Base-by-base conservation (phyloP, 2,797 vertebrate genomes). In the Amniataba percoides region DNA sequence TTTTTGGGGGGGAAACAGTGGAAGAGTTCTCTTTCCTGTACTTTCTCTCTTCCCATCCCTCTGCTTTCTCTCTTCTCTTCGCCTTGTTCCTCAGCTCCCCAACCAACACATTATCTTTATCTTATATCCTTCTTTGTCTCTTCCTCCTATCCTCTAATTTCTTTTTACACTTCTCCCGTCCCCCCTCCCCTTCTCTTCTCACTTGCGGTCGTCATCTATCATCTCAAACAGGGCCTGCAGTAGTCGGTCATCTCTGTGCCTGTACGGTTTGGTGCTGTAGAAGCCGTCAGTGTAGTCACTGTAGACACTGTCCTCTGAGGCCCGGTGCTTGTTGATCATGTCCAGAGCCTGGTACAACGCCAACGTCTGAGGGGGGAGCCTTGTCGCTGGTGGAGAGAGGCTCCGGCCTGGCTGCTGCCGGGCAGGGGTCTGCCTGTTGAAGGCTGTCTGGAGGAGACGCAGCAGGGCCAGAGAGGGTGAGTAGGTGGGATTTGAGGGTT, bases 201-300 rank as follows among this genome's bases (percentile, higher is more conserved):
- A 95, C 92, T 95, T 97, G 80, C 94, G 94, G 43, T 96, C 90
- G 21, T 96, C 94, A 10, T 95, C 95, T 19, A 98, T 84, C 87
- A 99, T 97, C 84, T 97, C 93, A 57, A 98, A 94, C 75, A 99
- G 93, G 0, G 97, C 97, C 89, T 99, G 97, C 75, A 99, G 93
- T 92, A 99, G 94, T 84, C 96, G 94, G 85, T 99, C 97, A 77
- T 99, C 97, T 91, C 97, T 95, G 93, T 99, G 97, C 87, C 96
- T 96, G 88, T 99, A 98, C 0, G 96, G 94, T 91, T 97, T 98
- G 70, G 85, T 88, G 80, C 94, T 96, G 90, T 99, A 99, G 93
- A 99, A 97, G 82, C 94, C 95, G 23, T 99, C 97, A 5, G 95
- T 95, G 59, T 99, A 98, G 94, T 98, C 96, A 64, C 91, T 96